Evolutionary conservation across 2,113 vertebrate species (phyloP).

Genomic region (Sardina pilchardus): DNA sequence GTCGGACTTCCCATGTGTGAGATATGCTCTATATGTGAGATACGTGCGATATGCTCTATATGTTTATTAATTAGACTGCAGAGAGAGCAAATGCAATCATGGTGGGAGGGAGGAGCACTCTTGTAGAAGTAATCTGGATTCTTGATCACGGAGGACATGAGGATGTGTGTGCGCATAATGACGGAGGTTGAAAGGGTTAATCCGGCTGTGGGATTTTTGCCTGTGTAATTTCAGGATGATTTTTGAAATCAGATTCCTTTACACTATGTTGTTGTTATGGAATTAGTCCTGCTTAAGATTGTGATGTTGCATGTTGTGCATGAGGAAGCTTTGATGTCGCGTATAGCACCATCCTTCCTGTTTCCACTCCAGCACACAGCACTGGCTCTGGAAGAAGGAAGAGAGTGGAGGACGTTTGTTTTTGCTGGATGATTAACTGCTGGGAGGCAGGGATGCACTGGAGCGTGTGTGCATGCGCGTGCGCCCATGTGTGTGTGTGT

Average conservation of each 20-base stretch:
- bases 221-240: neutral
- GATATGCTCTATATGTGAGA: neutral
- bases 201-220: slow-evolving; percentile 2
- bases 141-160: neutral
- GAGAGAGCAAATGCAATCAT: neutral
- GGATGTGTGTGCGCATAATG: neutral
- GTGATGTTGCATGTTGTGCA: neutral
- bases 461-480: slow-evolving; percentile 1
- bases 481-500: neutral
- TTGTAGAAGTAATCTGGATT: neutral
- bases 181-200: slow-evolving; percentile 1
- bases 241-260: neutral
- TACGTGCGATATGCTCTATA: neutral
- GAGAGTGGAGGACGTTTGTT: slow-evolving; percentile 3
- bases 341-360: neutral
- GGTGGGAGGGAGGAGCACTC: neutral
- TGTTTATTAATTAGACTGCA: slow-evolving; percentile 3
- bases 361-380: neutral
- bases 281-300: neutral
- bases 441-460: neutral
- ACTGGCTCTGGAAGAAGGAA: neutral
- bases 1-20: neutral
- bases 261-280: neutral
- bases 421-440: slow-evolving; percentile 15
- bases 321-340: neutral